Percentiles rank a stretch among this genome's conserved stretches.
Evolutionary conservation across 2,113 vertebrate genomes (phyloP).

Genomic region (Oxyura jamaicensis): DNA sequence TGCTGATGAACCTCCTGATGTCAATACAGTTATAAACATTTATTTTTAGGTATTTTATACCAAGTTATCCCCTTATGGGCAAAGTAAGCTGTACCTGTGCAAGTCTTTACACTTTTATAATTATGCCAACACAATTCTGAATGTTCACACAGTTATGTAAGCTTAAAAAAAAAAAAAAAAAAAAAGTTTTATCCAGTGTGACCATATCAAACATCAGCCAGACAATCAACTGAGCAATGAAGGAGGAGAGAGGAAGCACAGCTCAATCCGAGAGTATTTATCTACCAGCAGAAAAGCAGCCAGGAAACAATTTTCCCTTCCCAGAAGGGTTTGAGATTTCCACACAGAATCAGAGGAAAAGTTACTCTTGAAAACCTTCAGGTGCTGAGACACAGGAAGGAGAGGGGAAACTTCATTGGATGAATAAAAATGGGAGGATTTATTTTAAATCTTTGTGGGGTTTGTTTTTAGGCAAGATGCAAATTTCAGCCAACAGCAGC

Average conservation of each 20-base stretch:
- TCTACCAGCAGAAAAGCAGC: slow-evolving; percentile 16
- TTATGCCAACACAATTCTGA: not conserved
- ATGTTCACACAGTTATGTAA: not conserved
- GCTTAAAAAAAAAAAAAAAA: not conserved
- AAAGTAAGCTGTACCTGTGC: not conserved
- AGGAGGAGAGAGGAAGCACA: slow-evolving; percentile 33
- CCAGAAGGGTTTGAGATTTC: slow-evolving; percentile 26
- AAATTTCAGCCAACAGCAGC: not conserved
- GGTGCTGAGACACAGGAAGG: slow-evolving; percentile 16
- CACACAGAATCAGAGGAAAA: slow-evolving; percentile 9
- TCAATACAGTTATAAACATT: not conserved
- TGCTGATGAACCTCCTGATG: not conserved
- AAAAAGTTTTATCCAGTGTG: not conserved
- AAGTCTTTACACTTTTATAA: not conserved
- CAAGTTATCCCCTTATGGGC: not conserved
- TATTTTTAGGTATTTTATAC: not conserved
- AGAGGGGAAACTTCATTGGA: not conserved
- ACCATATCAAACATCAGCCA: not conserved
- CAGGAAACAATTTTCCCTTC: slow-evolving; percentile 34
- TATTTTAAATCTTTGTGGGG: not conserved
- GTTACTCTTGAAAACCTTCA: slow-evolving; percentile 2
- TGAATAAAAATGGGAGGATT: not conserved
- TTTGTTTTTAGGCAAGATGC: not conserved
- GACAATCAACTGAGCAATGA: slow-evolving; percentile 20
- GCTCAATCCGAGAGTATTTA: slow-evolving; percentile 25